Evolutionary conservation across 1,140 invertebrate species (phyloP).

Genomic region (Halotydeus destructor): DNA sequence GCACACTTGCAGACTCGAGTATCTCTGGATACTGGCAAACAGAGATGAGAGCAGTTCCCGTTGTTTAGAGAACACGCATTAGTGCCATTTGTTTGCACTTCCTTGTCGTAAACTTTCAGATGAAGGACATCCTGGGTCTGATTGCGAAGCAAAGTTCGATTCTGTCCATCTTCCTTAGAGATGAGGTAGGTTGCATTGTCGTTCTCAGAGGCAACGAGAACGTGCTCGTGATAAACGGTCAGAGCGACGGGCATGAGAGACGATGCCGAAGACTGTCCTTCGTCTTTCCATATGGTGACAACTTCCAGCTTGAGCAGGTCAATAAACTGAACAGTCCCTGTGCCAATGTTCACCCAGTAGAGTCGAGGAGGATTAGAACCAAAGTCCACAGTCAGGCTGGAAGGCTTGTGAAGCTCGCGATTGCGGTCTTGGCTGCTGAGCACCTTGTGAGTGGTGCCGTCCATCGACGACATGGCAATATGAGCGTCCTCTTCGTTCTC

Average conservation of each 20-base stretch:
- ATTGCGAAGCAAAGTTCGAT: slow-evolving; percentile 29
- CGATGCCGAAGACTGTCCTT: slow-evolving; percentile 13
- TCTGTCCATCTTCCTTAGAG: slow-evolving; percentile 28
- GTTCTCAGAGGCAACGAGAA: slow-evolving; percentile 38
- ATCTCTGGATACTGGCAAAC: slow-evolving; percentile 37
- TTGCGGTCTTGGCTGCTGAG: slow-evolving; percentile 25
- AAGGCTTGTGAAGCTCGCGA: slow-evolving; percentile 20
- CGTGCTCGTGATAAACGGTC: slow-evolving; percentile 31
- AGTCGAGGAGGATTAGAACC: slow-evolving; percentile 30
- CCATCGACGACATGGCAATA: slow-evolving; percentile 41
- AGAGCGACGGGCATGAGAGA: slow-evolving; percentile 29
- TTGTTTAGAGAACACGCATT: slow-evolving; percentile 32
- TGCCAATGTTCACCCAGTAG: slow-evolving; percentile 37
- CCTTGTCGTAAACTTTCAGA: slow-evolving; percentile 45
- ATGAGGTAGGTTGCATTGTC: slow-evolving; percentile 34
- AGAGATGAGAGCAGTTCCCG: slow-evolving; percentile 50
- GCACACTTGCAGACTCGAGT: slow-evolving; percentile 47
- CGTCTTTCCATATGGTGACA: slow-evolving; percentile 23
- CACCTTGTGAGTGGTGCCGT: slow-evolving; percentile 32
- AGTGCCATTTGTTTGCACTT: slow-evolving; percentile 28
- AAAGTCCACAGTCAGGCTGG: slow-evolving; percentile 36
- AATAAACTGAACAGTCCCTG: slow-evolving; percentile 36
- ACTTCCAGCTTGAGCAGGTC: slow-evolving; percentile 30
- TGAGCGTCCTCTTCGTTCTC: slow-evolving; percentile 23
- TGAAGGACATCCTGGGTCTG: slow-evolving; percentile 40